Evolutionary conservation across 1,140 invertebrate genomes (phyloP).

Genomic region (Micrasema minimum): DNA sequence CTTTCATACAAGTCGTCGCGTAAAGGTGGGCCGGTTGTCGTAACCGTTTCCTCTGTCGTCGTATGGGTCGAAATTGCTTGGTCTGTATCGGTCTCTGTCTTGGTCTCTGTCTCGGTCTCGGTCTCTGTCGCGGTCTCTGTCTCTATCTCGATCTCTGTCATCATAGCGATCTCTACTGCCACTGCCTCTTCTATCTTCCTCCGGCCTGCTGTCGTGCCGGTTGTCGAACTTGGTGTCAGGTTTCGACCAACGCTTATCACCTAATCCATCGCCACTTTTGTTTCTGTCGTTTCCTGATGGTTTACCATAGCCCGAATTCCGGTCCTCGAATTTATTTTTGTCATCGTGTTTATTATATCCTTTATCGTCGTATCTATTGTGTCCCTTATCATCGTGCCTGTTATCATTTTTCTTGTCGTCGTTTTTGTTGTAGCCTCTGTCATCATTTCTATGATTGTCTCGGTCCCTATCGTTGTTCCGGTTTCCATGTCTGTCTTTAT

Average conservation of each 20-base stretch:
- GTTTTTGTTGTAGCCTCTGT: slow-evolving; percentile 39
- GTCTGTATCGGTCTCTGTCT: slow-evolving; percentile 39
- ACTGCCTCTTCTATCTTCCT: slow-evolving; percentile 45
- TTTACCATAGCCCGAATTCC: slow-evolving; percentile 46
- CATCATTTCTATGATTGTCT: slow-evolving; percentile 33
- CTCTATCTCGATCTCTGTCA: slow-evolving; percentile 38
- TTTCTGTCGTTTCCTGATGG: slow-evolving; percentile 49
- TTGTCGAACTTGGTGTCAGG: slow-evolving; percentile 44
- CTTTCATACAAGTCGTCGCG: slow-evolving; percentile 45
- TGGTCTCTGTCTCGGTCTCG: slow-evolving; percentile 36
- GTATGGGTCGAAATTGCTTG: no score
- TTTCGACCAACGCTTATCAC: slow-evolving; percentile 45
- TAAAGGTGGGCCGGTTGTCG: slow-evolving; percentile 8
- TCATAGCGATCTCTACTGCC: slow-evolving; percentile 38
- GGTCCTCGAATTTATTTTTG: slow-evolving; percentile 45
- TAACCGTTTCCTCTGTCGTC: slow-evolving; percentile 43
- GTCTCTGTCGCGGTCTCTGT: slow-evolving; percentile 27
- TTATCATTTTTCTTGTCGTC: slow-evolving; percentile 33
- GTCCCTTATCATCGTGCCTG: slow-evolving; percentile 34
- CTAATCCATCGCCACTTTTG: slow-evolving; percentile 49
- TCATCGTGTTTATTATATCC: slow-evolving; percentile 47
- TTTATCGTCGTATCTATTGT: slow-evolving; percentile 44
- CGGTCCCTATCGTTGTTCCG: slow-evolving; percentile 32
- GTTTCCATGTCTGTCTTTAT: slow-evolving; percentile 25
- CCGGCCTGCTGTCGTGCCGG: slow-evolving; percentile 8